phyloP scores from a whole-genome alignment of 2,797 vertebrate genomes.

The Vespertilio murinus region DNA sequence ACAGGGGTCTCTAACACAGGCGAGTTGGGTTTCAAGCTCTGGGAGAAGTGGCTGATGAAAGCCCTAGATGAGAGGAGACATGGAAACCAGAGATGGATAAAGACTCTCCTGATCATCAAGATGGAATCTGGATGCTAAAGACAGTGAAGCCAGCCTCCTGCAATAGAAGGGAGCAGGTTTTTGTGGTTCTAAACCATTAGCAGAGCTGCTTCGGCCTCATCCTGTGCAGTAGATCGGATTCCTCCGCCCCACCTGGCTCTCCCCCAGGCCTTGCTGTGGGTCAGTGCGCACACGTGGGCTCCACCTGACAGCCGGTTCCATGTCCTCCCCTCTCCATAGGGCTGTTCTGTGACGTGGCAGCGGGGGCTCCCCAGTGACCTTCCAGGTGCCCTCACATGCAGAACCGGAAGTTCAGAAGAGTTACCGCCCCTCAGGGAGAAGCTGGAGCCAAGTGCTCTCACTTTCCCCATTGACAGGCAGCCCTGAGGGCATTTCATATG shows the following conservation, averaged over 20 bases:
- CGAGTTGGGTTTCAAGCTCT: neutral
- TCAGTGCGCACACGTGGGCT: neutral
- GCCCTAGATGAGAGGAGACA: neutral
- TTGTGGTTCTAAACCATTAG: neutral
- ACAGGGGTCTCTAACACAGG: neutral
- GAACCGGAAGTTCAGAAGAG: neutral
- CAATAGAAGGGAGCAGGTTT: neutral
- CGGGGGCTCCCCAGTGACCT: too few relatives aligned
- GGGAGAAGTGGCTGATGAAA: neutral
- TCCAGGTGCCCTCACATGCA: neutral
- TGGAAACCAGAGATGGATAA: neutral
- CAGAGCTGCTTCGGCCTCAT: neutral
- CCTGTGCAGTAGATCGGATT: accelerated
- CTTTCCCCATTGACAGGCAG: neutral
- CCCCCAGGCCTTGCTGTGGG: too few relatives aligned
- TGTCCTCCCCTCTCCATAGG: neutral
- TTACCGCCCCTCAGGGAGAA: accelerated
- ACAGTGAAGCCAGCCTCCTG: neutral
- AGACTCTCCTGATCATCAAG: neutral
- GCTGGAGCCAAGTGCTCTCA: neutral
- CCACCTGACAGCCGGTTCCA: too few relatives aligned
- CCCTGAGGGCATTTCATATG: neutral
- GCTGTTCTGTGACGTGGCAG: neutral
- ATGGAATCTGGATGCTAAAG: neutral
- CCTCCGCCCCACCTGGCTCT: neutral